phyloP scores from a whole-genome alignment of 2,797 vertebrate genomes.

The Enteromius unitaeniatus region DNA sequence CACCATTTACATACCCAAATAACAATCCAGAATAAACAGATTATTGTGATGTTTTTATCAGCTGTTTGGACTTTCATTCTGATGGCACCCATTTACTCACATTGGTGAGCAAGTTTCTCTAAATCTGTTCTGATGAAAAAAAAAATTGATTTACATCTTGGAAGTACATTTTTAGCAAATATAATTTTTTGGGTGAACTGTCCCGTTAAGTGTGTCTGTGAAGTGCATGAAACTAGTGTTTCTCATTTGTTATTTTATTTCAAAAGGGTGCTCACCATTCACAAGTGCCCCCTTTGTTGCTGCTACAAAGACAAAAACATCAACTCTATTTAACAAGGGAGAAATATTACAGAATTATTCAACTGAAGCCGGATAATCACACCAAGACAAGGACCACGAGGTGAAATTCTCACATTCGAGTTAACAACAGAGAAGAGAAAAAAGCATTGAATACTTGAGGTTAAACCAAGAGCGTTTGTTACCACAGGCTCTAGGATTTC shows the following conservation, averaged over 20 bases:
- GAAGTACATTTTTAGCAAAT: not conserved
- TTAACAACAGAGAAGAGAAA: not conserved
- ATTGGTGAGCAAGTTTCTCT: not conserved
- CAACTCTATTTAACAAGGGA: not conserved
- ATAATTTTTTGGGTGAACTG: not conserved
- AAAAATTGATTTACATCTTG: not conserved
- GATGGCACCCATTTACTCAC: not conserved
- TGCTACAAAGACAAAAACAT: not conserved
- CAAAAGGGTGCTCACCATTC: not conserved
- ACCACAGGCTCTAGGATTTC: not conserved
- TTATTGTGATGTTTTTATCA: not conserved
- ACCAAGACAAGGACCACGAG: not conserved
- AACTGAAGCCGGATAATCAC: not conserved
- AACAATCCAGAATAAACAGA: not conserved
- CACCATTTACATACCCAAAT: not conserved
- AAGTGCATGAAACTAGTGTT: not conserved
- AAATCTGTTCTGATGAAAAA: not conserved
- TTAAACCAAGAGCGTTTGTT: constrained; percentile 9
- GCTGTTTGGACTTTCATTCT: not conserved
- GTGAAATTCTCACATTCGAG: not conserved
- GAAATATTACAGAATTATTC: constrained; percentile 6
- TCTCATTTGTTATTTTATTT: not conserved
- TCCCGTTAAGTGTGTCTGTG: not conserved
- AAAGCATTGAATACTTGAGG: not conserved
- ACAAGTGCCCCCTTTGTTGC: not conserved